These are phyloP conservation scores for Phrynocephalus vlangalii DNA, from an alignment of 2,797 vertebrate genomes.

Conservation along the genomic window DNA sequence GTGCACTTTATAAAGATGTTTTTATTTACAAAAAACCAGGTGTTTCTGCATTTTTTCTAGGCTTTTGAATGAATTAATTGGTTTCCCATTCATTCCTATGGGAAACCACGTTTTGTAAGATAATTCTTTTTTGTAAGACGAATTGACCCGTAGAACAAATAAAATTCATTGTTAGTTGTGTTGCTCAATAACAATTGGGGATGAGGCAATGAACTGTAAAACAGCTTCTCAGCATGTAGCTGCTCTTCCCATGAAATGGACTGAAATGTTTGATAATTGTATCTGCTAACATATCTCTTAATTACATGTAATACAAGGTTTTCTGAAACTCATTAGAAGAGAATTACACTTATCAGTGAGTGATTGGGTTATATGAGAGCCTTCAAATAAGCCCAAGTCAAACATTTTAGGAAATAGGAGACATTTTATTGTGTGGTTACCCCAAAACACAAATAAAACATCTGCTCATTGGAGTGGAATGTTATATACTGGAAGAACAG, in stretches of 20 bases:
- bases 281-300: constrained; percentile 52
- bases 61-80: too few relatives aligned
- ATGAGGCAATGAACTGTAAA: constrained; percentile 30
- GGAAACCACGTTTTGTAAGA: too few relatives aligned
- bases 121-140: too few relatives aligned
- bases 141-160: too few relatives aligned
- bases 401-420: constrained; percentile 7
- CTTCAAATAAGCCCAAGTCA: constrained; percentile 33
- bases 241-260: constrained; percentile 43
- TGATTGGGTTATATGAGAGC: constrained; percentile 28
- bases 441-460: constrained; percentile 23
- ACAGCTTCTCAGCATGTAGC: constrained; percentile 24
- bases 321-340: constrained; percentile 51
- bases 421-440: constrained; percentile 26
- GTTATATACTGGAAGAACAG: background rate
- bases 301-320: constrained; percentile 48
- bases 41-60: too few relatives aligned
- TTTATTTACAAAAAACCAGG: too few relatives aligned
- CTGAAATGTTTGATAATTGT: constrained; percentile 26
- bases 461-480: background rate
- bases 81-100: too few relatives aligned
- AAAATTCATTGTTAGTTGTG: background rate
- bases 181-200: constrained; percentile 21
- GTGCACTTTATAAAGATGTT: too few relatives aligned
- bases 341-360: constrained; percentile 24